Evolutionary conservation across 2,888 invertebrate genomes (phyloP).

Genomic region (Stramonita haemastoma): DNA sequence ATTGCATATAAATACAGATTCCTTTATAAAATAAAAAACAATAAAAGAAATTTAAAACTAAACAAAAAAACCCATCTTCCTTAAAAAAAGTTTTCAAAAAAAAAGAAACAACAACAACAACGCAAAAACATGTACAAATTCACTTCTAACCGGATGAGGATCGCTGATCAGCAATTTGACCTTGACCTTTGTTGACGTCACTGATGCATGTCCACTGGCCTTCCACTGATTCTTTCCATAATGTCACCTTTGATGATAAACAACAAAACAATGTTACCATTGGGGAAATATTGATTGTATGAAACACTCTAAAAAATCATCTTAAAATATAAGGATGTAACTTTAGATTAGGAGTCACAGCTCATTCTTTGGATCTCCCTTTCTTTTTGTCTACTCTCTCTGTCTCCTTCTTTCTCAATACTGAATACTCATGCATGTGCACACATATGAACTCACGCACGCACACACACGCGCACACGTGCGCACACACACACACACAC

Average conservation of each 20-base stretch:
- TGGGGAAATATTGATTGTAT: not conserved
- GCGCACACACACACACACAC: not conserved
- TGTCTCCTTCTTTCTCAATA: not conserved
- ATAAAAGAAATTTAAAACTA: not conserved
- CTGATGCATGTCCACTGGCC: conserved; percentile 96
- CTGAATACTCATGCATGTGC: too few species aligned
- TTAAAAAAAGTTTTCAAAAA: not conserved
- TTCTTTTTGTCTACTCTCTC: not conserved
- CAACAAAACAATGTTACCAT: not conserved
- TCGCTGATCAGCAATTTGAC: conserved; percentile 65
- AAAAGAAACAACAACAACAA: not conserved
- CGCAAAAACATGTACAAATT: not conserved
- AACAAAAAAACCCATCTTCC: not conserved
- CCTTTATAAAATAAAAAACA: not conserved
- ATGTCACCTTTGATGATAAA: conserved; percentile 77
- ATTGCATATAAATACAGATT: not conserved
- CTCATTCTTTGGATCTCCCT: not conserved
- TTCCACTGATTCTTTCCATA: conserved; percentile 94
- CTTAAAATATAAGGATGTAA: too few species aligned
- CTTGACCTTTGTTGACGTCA: conserved; percentile 82
- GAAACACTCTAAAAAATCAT: not conserved
- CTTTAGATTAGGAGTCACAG: too few species aligned
- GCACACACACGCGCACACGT: not conserved
- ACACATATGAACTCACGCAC: not conserved
- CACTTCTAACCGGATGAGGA: conserved; percentile 51